Base-by-base conservation (phyloP, 2,113 vertebrate genomes). In the Cervus canadensis region DNA sequence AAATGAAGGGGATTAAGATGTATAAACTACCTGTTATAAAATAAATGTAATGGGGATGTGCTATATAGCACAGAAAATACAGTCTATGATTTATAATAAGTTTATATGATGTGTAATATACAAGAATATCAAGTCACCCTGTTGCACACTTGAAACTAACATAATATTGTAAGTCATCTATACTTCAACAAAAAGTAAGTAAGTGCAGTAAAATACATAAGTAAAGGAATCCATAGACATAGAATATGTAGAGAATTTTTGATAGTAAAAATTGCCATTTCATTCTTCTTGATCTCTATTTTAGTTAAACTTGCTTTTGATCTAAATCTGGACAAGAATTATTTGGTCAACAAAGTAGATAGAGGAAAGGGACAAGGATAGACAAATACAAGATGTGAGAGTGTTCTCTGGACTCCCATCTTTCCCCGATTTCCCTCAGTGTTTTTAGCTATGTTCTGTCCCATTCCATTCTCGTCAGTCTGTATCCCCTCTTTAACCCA, bases 301-400 rank as follows among this genome's bases (percentile, higher is more conserved):
- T 94, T 85, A 76, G 43, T 94, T 94, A 54, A 78, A 54, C 40
- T 83, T 71, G 0, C 67, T 95, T 60, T 62, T 78, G 21, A 81
- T 97, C 54, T 60, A 92, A 93, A 90, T 84, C 60, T 95, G 79
- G 19, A 89, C 30, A 97, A 56, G 25, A 92, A 62, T 62, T 6
- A 71, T 36, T 92, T 76, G 40, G 21, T 83, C 23, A 90, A 76
- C n/a, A 52, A 57, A 81, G 9, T 36, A 76, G 28, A 64, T 3
- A 54, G 45, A 71, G 40, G 5, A 79, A 91, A 91, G 62, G 3
- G 30, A 36, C 15, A 45, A 85, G n/a, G 93, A 48, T 25, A 50
- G 91, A 81, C n/a, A 82, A 60, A 26, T 36, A 30, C 5, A 79
- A 87, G 90, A 25, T 16, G 45, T 36, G 10, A 33, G 71, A 60